Evolutionary conservation across 2,797 vertebrate species (phyloP).

Genomic region (Thripadectes ignobilis): DNA sequence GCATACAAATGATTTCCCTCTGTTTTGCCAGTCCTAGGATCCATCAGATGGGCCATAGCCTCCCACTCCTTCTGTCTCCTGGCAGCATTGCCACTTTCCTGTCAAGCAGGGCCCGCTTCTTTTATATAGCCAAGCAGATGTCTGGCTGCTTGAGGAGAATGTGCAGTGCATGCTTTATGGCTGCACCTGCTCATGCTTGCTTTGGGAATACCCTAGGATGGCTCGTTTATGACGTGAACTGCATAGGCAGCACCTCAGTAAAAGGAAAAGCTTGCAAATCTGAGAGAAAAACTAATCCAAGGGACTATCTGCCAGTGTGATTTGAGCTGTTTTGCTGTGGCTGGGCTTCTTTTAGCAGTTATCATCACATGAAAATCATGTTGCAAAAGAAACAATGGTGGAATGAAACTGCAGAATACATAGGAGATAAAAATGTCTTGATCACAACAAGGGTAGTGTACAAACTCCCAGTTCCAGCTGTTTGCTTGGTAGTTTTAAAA

Average conservation of each 20-base stretch:
- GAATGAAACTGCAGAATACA: neutral
- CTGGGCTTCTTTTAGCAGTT: neutral
- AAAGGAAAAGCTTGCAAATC: neutral
- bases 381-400: neutral
- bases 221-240: neutral
- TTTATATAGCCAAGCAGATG: slow-evolving; percentile 59
- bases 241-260: neutral
- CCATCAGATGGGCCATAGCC: neutral
- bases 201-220: slow-evolving; percentile 21
- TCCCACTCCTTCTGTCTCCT: neutral
- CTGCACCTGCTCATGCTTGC: slow-evolving; percentile 46
- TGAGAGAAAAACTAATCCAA: neutral
- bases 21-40: neutral
- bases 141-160: slow-evolving; percentile 8
- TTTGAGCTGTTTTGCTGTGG: neutral
- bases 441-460: neutral
- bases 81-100: slow-evolving; percentile 28
- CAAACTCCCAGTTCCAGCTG: neutral
- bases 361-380: neutral
- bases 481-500: neutral
- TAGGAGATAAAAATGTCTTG: neutral
- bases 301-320: neutral
- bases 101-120: slow-evolving; percentile 17
- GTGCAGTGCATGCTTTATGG: neutral
- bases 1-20: neutral